Percentiles rank a stretch among this genome's conserved stretches.
Evolutionary conservation across 1,140 invertebrate genomes (phyloP).

Genomic region (Habropoda laboriosa): DNA sequence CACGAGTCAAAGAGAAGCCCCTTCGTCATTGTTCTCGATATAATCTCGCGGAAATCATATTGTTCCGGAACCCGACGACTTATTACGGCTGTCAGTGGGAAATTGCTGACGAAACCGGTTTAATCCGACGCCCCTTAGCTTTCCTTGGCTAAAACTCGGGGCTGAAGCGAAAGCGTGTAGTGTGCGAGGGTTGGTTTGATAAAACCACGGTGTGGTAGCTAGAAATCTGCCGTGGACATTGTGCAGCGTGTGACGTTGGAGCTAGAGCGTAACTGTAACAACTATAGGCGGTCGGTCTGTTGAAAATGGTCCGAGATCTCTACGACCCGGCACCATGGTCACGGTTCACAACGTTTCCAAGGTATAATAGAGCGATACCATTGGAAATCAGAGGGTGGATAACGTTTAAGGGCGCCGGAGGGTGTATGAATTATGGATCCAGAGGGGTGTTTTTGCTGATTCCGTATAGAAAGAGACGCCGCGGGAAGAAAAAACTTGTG

Average conservation of each 20-base stretch:
- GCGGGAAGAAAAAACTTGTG: slow-evolving; percentile 46
- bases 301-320: slow-evolving; percentile 1
- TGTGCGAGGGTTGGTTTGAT: slow-evolving; percentile 23
- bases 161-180: background rate
- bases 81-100: slow-evolving; percentile 68
- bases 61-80: slow-evolving; percentile 65
- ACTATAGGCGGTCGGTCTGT: background rate
- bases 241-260: background rate
- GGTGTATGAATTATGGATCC: slow-evolving; percentile 73
- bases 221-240: slow-evolving; percentile 17
- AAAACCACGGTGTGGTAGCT: slow-evolving; percentile 30
- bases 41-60: slow-evolving; percentile 76
- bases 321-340: background rate
- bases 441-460: slow-evolving; percentile 68
- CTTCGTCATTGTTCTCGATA: slow-evolving; percentile 71
- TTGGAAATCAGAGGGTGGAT: slow-evolving; percentile 63
- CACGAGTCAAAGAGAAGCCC: slow-evolving; percentile 52
- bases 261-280: background rate
- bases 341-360: slow-evolving; percentile 30
- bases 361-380: slow-evolving; percentile 70
- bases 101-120: slow-evolving; percentile 75
- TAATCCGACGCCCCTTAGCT: slow-evolving; percentile 67
- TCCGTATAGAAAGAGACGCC: slow-evolving; percentile 55
- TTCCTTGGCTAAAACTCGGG: no score
- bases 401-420: slow-evolving; percentile 69